Conservation (phyloP, 2,797 vertebrate genomes). For the Ceyx erithaca region DNA sequence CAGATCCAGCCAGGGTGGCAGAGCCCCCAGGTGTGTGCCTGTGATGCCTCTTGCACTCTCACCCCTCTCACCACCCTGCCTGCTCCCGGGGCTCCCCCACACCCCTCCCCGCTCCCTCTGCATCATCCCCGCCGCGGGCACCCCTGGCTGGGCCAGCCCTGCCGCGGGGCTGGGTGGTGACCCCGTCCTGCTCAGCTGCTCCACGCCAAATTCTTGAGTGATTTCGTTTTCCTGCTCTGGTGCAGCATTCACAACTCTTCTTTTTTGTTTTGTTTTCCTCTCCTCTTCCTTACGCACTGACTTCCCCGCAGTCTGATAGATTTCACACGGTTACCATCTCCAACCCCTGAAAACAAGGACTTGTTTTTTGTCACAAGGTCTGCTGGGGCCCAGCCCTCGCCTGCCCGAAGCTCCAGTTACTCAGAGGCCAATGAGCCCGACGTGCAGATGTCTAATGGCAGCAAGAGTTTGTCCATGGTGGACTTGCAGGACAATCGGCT, state of each 20-base stretch:
- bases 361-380: slow-evolving; percentile 98
- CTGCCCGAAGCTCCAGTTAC: slow-evolving; percentile 97
- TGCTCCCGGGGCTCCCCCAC: neutral
- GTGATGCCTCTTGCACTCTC: neutral
- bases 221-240: slow-evolving; percentile 52
- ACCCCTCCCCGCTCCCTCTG: neutral
- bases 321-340: slow-evolving; percentile 98
- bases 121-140: neutral
- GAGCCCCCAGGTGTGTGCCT: neutral
- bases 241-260: slow-evolving; percentile 76
- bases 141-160: neutral
- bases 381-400: slow-evolving; percentile 94
- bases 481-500: slow-evolving; percentile 94
- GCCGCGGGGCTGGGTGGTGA: neutral
- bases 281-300: slow-evolving; percentile 77
- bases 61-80: rapidly evolving
- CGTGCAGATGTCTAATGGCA: slow-evolving; percentile 92
- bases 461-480: slow-evolving; percentile 98
- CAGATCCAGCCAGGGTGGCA: neutral
- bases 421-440: slow-evolving; percentile 98
- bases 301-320: slow-evolving; percentile 91
- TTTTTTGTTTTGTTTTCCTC: slow-evolving; percentile 76
- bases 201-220: slow-evolving; percentile 53
- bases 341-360: slow-evolving; percentile 99
- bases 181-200: neutral